Percentiles rank a stretch among this genome's conserved stretches.
These are phyloP conservation scores for Sinhomidia bicolor DNA, from an alignment of 2,888 invertebrate genomes.

Conservation along the genomic window DNA sequence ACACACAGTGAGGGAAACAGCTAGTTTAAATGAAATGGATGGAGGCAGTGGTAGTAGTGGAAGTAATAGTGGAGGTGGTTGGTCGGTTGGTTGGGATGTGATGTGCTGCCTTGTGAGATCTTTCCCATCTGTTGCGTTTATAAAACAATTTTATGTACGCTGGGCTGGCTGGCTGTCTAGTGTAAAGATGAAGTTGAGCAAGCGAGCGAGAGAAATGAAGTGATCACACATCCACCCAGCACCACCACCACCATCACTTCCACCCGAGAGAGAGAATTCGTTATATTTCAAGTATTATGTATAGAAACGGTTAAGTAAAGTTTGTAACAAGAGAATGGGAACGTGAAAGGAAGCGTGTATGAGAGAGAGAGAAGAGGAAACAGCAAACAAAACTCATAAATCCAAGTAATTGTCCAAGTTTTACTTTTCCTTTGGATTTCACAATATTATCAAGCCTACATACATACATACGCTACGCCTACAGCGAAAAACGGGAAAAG, in stretches of 20 bases:
- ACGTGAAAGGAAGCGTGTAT: not conserved
- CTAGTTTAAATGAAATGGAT: not conserved
- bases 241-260: not conserved
- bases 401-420: conserved; percentile 65
- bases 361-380: not conserved
- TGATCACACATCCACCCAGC: not conserved
- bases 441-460: not conserved
- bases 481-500: not conserved
- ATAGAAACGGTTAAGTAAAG: not conserved
- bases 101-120: not conserved
- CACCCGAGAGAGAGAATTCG: conserved; percentile 7
- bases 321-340: not conserved
- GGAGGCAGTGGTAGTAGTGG: not conserved
- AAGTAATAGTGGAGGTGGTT: not conserved
- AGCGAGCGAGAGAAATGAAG: not conserved
- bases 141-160: conserved; percentile 39
- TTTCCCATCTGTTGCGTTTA: conserved; percentile 46
- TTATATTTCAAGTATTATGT: too few species aligned
- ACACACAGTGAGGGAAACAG: too few species aligned
- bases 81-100: not conserved
- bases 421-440: conserved; percentile 3
- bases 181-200: not conserved
- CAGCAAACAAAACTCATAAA: conserved; percentile 66
- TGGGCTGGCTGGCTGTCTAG: not conserved
- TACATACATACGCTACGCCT: too few species aligned